These are phyloP conservation scores for Asarcornis scutulata DNA, from an alignment of 2,113 vertebrate genomes.

Conservation along the genomic window DNA sequence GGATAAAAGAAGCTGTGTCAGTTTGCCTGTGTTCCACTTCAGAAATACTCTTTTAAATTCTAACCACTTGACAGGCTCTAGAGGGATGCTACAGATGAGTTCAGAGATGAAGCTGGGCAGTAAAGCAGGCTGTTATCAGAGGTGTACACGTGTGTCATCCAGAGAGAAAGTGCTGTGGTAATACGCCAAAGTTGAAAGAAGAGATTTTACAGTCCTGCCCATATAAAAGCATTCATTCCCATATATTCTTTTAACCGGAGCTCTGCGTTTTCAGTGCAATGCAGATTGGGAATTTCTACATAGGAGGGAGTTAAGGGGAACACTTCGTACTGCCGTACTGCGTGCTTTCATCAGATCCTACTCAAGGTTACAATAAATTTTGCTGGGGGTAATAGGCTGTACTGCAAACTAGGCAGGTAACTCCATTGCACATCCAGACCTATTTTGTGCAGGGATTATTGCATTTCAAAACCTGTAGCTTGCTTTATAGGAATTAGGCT, in stretches of 20 bases:
- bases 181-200: background rate
- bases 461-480: background rate
- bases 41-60: background rate
- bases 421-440: background rate
- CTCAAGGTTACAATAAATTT: background rate
- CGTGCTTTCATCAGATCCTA: background rate
- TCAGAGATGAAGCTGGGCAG: background rate
- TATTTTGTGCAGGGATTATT: background rate
- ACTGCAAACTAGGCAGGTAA: background rate
- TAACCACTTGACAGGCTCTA: background rate
- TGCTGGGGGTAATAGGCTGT: background rate
- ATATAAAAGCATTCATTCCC: background rate
- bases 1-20: background rate
- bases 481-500: background rate
- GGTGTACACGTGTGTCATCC: background rate
- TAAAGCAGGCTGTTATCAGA: background rate
- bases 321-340: background rate
- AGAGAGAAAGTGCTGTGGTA: background rate
- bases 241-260: background rate
- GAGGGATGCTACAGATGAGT: background rate
- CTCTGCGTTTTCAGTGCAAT: background rate
- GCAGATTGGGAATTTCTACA: background rate
- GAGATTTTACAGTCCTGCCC: background rate
- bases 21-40: background rate
- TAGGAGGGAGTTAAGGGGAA: background rate